Conservation (phyloP, 2,797 vertebrate species). For the Poeciliopsis turneri region DNA sequence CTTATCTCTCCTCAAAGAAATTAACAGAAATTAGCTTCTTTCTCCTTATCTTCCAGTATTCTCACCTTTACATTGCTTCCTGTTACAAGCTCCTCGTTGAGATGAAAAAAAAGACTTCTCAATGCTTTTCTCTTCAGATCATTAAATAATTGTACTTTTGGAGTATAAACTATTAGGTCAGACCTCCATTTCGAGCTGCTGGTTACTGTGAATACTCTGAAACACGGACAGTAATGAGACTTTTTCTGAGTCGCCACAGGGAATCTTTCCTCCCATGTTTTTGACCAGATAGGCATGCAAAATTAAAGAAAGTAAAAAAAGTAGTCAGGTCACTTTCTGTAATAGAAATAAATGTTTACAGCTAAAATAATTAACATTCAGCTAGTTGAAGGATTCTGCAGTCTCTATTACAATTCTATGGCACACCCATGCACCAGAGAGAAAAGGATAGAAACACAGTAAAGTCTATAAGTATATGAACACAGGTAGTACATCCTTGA, state of each 20-base stretch:
- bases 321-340: fast-evolving
- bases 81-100: slow-evolving; percentile 10
- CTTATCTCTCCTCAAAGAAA: slow-evolving; percentile 26
- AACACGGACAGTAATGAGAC: neutral
- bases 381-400: neutral
- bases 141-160: neutral
- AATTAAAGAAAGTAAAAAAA: slow-evolving; percentile 2
- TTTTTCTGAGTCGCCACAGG: neutral
- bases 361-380: neutral
- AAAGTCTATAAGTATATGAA: neutral
- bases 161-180: neutral
- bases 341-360: neutral
- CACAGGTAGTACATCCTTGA: neutral
- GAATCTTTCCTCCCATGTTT: neutral
- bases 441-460: neutral
- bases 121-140: neutral
- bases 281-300: slow-evolving; percentile 15
- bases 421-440: neutral
- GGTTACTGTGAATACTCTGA: slow-evolving; percentile 23
- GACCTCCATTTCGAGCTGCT: neutral
- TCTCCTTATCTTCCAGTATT: neutral
- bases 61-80: neutral
- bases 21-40: slow-evolving; percentile 28
- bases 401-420: neutral
- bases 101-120: neutral